These are phyloP conservation scores for Rhynchophorus ferrugineus DNA, from an alignment of 1,140 invertebrate genomes.

Conservation along the genomic window DNA sequence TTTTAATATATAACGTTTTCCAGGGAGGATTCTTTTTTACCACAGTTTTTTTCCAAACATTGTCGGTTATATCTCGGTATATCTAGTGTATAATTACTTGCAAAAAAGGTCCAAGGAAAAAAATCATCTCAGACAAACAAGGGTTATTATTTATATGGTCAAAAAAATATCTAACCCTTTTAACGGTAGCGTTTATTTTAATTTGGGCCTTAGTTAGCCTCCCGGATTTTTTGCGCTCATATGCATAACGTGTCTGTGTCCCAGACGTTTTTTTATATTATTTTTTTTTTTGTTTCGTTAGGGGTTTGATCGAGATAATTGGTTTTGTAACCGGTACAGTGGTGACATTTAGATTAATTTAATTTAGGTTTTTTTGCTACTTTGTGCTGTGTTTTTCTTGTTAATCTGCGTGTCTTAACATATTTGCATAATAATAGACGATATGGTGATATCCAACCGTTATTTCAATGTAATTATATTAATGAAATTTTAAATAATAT, in stretches of 20 bases:
- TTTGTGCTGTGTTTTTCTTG: too few relatives aligned
- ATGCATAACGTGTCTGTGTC: slow-evolving; percentile 1
- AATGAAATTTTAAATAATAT: too few relatives aligned
- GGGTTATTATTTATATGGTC: slow-evolving; percentile 6
- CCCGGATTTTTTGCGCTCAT: background rate
- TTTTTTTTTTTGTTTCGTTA: background rate
- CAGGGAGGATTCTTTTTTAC: too few relatives aligned
- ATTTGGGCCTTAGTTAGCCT: background rate
- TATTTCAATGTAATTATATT: too few relatives aligned
- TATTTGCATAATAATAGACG: too few relatives aligned
- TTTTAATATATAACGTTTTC: too few relatives aligned
- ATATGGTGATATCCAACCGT: too few relatives aligned
- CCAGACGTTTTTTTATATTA: background rate
- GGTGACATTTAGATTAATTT: too few relatives aligned
- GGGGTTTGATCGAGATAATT: slow-evolving; percentile 1
- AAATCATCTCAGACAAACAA: slow-evolving; percentile 4
- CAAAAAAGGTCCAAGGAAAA: slow-evolving; percentile 1
- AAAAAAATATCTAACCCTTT: slow-evolving; percentile 6
- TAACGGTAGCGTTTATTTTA: slow-evolving; percentile 5
- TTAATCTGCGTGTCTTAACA: too few relatives aligned
- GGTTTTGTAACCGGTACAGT: background rate
- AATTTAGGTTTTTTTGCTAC: too few relatives aligned
- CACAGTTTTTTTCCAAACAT: slow-evolving; percentile 2
- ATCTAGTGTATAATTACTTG: slow-evolving; percentile 6
- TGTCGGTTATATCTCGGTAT: slow-evolving; percentile 6